Conservation (phyloP, 1,140 invertebrate genomes). For the Bombus difficillimus region DNA sequence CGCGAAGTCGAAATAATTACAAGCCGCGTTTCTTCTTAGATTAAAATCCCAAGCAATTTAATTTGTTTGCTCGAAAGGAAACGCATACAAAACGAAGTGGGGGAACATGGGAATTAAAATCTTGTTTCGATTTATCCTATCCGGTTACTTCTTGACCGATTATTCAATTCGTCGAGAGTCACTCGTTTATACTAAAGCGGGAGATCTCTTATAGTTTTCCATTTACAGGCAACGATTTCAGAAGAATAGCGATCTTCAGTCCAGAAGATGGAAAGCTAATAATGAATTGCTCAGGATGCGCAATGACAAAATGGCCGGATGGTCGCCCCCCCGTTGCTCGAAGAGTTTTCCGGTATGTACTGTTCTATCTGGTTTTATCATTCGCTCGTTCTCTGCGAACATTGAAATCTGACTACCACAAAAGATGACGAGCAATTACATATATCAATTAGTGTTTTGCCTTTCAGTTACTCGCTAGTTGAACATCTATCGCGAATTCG, state of each 20-base stretch:
- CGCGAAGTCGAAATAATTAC: neutral
- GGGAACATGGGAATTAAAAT: neutral
- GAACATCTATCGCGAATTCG: neutral
- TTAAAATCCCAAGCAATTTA: neutral
- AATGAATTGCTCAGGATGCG: slow-evolving; percentile 89
- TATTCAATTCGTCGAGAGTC: neutral
- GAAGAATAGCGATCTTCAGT: slow-evolving; percentile 90
- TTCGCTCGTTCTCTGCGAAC: neutral
- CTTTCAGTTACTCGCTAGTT: neutral
- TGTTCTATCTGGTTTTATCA: neutral
- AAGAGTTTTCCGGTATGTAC: slow-evolving; percentile 80
- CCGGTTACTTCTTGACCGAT: neutral
- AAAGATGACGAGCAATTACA: neutral
- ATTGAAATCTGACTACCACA: neutral
- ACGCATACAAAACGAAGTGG: too few species aligned
- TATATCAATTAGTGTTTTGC: neutral
- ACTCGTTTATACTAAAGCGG: neutral
- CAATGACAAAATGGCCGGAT: slow-evolving; percentile 88
- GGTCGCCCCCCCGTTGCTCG: slow-evolving; percentile 91
- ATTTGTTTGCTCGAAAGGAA: neutral
- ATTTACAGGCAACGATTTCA: slow-evolving; percentile 86
- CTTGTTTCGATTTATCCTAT: neutral
- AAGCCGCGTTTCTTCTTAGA: neutral
- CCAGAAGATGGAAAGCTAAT: slow-evolving; percentile 86
- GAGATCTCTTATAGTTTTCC: slow-evolving; percentile 51